Base-by-base conservation (phyloP, 2,888 invertebrate genomes). In the Deroplatys truncata region DNA sequence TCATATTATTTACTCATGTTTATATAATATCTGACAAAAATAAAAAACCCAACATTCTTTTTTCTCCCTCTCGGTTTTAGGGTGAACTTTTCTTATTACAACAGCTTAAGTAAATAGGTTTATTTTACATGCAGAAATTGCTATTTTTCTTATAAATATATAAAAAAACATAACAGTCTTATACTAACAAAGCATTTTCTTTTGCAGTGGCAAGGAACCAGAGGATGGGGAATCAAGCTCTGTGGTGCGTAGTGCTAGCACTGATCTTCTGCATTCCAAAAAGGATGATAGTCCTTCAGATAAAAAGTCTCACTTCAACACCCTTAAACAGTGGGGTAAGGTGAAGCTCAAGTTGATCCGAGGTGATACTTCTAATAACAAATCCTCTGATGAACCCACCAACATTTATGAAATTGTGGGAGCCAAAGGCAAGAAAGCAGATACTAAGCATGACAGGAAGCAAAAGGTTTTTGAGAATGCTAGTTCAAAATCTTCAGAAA, bases 241-340 rank as follows among this genome's bases (percentile, higher is more conserved):
- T 92, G 25, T 91, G 93, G 92, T 93, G 28, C 93, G 93, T 90
- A 92, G 93, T 85, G 93, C 92, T 25, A 93, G 97, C 93, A 97
- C 97, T 92, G 97, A 97, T 93, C 94, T 97, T 92, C 95, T 97
- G 93, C 94, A 94, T n/a, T 91, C 92, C 25, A 92, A 95, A 96
- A 93, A 96, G 94, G 95, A 95, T 92, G 95, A 95, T 91, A 95
- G 96, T 84, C 94, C 95, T 86, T 96, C 96, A 94, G 92, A 92
- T 92, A 95, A 96, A 93, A 93, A 95, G 93, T 96, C 96, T 86
- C 97, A 97, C 92, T 97, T 98, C 93, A 97, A 97, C 93, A 96
- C 96, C 43, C 94, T 98, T 89, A 97, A 97, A 93, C 97, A 97
- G 92, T 98, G 98, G 98, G 97, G 98, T 90, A 96, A 96, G 92